These are phyloP conservation scores for Creontiades dilutus DNA, from an alignment of 2,888 invertebrate species.

Conservation along the genomic window DNA sequence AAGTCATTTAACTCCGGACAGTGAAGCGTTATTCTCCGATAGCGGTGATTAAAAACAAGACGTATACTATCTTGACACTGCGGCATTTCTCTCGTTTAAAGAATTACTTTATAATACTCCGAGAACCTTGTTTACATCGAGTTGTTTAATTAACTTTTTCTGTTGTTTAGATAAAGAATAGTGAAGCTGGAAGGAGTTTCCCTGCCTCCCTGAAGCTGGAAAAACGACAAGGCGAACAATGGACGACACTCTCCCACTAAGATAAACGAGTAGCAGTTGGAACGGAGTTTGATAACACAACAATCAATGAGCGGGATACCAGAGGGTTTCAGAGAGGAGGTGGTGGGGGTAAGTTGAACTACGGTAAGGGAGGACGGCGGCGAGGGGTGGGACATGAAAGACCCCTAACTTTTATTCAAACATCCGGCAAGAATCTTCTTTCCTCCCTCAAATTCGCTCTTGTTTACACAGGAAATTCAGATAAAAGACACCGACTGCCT, in stretches of 20 bases:
- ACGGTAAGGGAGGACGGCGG: too few relatives aligned
- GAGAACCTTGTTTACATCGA: too few relatives aligned
- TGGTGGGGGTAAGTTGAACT: too few relatives aligned
- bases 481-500: slow-evolving; percentile 33
- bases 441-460: neutral
- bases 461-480: neutral
- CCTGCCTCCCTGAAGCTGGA: neutral
- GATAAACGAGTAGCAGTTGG: slow-evolving; percentile 40
- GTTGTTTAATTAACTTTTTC: too few relatives aligned
- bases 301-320: slow-evolving; percentile 20
- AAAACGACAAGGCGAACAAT: slow-evolving; percentile 17
- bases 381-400: slow-evolving; percentile 17
- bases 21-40: too few relatives aligned
- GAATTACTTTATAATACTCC: too few relatives aligned
- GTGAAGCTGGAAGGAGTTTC: neutral
- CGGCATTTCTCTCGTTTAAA: too few relatives aligned
- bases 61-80: too few relatives aligned
- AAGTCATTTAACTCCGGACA: too few relatives aligned
- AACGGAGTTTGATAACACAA: slow-evolving; percentile 36
- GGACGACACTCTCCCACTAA: neutral
- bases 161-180: too few relatives aligned
- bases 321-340: too few relatives aligned
- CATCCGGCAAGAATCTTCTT: slow-evolving; percentile 34
- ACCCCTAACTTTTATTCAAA: slow-evolving; percentile 48
- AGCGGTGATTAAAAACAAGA: too few relatives aligned